These are phyloP conservation scores for Helarctos malayanus DNA, from an alignment of 2,797 vertebrate genomes.

Conservation along the genomic window DNA sequence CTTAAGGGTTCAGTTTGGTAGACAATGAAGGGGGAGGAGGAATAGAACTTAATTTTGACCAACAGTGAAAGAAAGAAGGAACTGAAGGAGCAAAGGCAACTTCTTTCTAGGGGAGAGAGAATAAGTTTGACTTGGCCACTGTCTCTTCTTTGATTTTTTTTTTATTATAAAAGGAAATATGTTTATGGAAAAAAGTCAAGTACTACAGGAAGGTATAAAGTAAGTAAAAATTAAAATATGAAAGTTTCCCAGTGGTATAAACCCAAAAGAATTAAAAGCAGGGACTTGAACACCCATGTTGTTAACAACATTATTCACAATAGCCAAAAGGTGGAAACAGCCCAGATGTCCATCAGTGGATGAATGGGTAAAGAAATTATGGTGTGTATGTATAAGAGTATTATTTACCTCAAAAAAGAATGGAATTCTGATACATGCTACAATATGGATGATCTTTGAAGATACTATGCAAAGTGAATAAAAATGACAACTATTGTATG, in stretches of 20 bases:
- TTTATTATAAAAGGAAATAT: not conserved
- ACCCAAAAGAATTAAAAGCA: not conserved
- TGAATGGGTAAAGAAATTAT: conserved; percentile 33
- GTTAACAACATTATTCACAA: not conserved
- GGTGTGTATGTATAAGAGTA: not conserved
- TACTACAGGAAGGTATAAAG: not conserved
- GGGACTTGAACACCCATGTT: not conserved
- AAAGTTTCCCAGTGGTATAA: not conserved
- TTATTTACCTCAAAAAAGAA: conserved; percentile 15
- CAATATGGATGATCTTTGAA: not conserved
- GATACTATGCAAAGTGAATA: not conserved
- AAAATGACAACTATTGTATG: not conserved
- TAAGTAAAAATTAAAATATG: conserved; percentile 46
- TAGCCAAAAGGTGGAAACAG: not conserved
- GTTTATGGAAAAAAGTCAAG: conserved; percentile 31
- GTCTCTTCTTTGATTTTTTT: conserved; percentile 4
- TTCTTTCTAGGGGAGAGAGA: conserved; percentile 2
- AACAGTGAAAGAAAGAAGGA: conserved; percentile 5
- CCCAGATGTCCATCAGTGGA: not conserved
- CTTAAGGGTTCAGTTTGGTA: not conserved
- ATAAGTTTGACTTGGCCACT: conserved; percentile 34
- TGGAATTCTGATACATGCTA: not conserved
- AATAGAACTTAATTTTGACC: conserved; percentile 37
- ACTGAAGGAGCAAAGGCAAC: not conserved
- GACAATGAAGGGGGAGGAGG: not conserved